These are phyloP conservation scores for Ariolimax columbianus DNA, from an alignment of 2,888 invertebrate genomes.

Conservation along the genomic window DNA sequence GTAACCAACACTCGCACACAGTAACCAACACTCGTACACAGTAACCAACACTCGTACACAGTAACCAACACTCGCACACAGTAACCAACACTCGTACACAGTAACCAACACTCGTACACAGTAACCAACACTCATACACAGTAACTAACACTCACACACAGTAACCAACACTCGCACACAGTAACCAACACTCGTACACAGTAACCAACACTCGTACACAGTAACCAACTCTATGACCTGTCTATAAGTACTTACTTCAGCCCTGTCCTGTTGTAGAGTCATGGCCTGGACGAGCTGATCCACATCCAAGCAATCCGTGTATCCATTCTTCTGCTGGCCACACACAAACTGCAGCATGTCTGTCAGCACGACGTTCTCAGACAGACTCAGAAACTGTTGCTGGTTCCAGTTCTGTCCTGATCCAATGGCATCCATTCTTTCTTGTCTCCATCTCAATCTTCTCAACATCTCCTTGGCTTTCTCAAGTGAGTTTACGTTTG, in stretches of 20 bases:
- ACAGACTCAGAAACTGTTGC: conserved; percentile 42
- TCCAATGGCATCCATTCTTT: conserved; percentile 62
- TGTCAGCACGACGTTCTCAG: conserved; percentile 46
- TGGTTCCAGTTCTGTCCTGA: conserved; percentile 41
- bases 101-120: too few species aligned
- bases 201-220: too few species aligned
- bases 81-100: too few species aligned
- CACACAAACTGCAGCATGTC: conserved; percentile 69
- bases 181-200: too few species aligned
- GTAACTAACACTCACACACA: too few species aligned
- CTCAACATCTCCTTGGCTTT: conserved; percentile 74
- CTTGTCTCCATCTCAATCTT: conserved; percentile 72
- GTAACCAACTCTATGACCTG: background rate
- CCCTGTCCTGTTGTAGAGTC: conserved; percentile 74
- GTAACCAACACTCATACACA: too few species aligned
- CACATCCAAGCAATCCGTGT: conserved; percentile 46
- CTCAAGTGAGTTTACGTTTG: conserved; percentile 69
- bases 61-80: too few species aligned
- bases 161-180: too few species aligned
- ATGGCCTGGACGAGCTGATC: conserved; percentile 68
- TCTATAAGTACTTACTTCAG: conserved; percentile 66
- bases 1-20: too few species aligned
- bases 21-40: too few species aligned
- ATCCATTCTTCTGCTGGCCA: conserved; percentile 60
- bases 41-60: too few species aligned